Percentiles rank a stretch among this genome's conserved stretches.
Conservation (phyloP, 2,888 invertebrate genomes). For the Cephus nigrinus region DNA sequence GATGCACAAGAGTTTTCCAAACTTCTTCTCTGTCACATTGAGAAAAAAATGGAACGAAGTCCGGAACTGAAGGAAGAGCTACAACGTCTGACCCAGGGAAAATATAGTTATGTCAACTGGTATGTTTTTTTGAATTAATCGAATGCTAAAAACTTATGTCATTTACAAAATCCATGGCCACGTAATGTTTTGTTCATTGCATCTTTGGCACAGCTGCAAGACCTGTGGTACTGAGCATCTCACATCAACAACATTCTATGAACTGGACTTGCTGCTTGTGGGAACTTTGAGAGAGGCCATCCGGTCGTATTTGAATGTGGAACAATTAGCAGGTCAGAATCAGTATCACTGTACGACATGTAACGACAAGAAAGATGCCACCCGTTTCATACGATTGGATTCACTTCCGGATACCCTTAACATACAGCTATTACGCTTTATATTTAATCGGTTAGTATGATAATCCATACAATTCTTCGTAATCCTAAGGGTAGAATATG, state of each 20-base stretch:
- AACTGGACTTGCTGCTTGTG: conserved; percentile 71
- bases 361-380: conserved; percentile 70
- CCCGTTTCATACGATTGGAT: conserved; percentile 68
- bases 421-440: conserved; percentile 73
- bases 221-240: conserved; percentile 69
- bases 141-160: conserved; percentile 20
- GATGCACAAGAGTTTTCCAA: conserved; percentile 77
- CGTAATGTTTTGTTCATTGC: background rate
- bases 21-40: conserved; percentile 71
- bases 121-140: background rate
- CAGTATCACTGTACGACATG: conserved; percentile 72
- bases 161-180: background rate
- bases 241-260: conserved; percentile 71
- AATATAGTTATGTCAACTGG: conserved; percentile 55
- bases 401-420: conserved; percentile 72
- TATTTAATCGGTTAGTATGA: conserved; percentile 70
- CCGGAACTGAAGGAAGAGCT: conserved; percentile 50
- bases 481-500: conserved; percentile 11
- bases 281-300: conserved; percentile 69
- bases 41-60: conserved; percentile 66
- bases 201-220: conserved; percentile 44
- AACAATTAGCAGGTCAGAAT: conserved; percentile 71
- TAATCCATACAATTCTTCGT: conserved; percentile 12
- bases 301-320: conserved; percentile 71
- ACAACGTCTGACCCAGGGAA: conserved; percentile 59